Evolutionary conservation across 2,113 vertebrate species (phyloP).

Genomic region (Ammodytes dubius): DNA sequence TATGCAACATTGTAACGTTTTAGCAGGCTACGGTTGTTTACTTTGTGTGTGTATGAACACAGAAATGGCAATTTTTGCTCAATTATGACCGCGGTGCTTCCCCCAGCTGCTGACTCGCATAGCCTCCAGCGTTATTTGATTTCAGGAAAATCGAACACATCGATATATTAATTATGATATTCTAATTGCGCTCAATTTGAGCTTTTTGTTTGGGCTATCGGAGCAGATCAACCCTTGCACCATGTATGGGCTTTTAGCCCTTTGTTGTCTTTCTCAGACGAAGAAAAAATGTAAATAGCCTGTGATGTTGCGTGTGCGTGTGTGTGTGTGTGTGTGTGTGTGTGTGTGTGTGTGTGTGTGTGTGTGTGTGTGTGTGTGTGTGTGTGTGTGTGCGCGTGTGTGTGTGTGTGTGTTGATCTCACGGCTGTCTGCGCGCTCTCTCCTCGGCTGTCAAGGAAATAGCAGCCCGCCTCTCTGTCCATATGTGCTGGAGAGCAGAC

Average conservation of each 20-base stretch:
- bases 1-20: slow-evolving; percentile 12
- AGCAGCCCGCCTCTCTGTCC: slow-evolving; percentile 64
- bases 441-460: slow-evolving; percentile 75
- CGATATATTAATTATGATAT: slow-evolving; percentile 16
- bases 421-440: slow-evolving; percentile 60
- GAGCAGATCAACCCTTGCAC: not conserved
- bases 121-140: slow-evolving; percentile 38
- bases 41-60: slow-evolving; percentile 28
- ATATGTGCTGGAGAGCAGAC: slow-evolving; percentile 40
- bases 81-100: not conserved
- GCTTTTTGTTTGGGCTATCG: not conserved
- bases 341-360: not conserved
- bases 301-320: not conserved
- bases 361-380: not conserved
- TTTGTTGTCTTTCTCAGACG: slow-evolving; percentile 49
- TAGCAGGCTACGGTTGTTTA: slow-evolving; percentile 33
- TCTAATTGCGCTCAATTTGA: not conserved
- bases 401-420: slow-evolving; percentile 31
- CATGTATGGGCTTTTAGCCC: not conserved
- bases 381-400: not conserved
- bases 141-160: slow-evolving; percentile 21
- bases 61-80: slow-evolving; percentile 20
- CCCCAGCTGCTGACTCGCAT: slow-evolving; percentile 40
- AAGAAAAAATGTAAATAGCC: slow-evolving; percentile 22
- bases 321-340: not conserved